Conservation (phyloP, 2,888 invertebrate species). For the Erebia aethiops region DNA sequence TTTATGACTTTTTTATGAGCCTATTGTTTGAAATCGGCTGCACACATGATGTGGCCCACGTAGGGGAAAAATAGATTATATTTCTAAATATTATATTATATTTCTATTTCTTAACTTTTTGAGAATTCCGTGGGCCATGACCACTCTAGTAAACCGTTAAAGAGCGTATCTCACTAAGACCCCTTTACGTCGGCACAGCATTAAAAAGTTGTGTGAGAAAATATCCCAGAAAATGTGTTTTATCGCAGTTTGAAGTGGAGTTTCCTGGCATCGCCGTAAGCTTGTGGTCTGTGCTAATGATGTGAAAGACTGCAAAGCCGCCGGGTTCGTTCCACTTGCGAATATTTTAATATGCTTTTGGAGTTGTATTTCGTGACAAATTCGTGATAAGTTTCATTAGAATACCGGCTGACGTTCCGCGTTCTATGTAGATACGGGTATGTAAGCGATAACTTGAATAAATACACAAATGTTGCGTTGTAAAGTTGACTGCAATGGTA, state of each 20-base stretch:
- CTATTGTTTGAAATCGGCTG: too few relatives aligned
- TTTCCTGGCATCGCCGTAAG: conserved; percentile 58
- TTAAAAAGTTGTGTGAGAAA: conserved; percentile 71
- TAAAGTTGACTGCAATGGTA: too few relatives aligned
- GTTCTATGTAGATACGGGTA: too few relatives aligned
- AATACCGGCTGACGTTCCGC: background rate
- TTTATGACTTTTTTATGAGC: too few relatives aligned
- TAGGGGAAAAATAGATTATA: too few relatives aligned
- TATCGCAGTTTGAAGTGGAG: conserved; percentile 72
- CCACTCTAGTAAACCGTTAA: conserved; percentile 61
- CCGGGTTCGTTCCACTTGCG: conserved; percentile 30
- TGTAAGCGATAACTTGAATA: too few relatives aligned
- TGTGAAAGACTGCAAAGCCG: conserved; percentile 45
- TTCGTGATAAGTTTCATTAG: background rate
- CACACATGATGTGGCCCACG: too few relatives aligned
- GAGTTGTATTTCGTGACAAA: conserved; percentile 11
- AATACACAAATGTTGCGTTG: too few relatives aligned
- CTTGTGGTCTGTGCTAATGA: conserved; percentile 69
- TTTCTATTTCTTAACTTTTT: too few relatives aligned
- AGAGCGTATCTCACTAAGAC: conserved; percentile 63
- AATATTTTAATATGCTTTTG: conserved; percentile 26
- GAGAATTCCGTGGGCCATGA: conserved; percentile 39
- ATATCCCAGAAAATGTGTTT: conserved; percentile 71
- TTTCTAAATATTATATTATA: too few relatives aligned
- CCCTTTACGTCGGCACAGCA: conserved; percentile 61